These are phyloP conservation scores for Serrognathus titanus DNA, from an alignment of 2,888 invertebrate genomes.

Conservation along the genomic window DNA sequence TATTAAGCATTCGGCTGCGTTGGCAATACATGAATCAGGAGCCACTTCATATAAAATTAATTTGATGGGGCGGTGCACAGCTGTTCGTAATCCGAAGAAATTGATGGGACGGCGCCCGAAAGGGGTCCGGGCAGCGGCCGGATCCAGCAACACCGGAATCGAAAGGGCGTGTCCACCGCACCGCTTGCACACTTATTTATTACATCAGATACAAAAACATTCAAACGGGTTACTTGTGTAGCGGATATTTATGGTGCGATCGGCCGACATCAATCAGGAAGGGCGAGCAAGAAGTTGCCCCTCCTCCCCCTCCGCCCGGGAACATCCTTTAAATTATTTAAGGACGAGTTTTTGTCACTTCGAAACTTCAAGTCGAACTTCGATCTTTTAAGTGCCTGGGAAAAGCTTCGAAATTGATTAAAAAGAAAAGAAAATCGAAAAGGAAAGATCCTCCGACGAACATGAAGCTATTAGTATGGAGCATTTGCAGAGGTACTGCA, in stretches of 20 bases:
- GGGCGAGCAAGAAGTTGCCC: neutral
- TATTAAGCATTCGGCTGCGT: slow-evolving; percentile 10
- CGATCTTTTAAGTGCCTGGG: too few relatives aligned
- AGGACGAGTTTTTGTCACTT: too few relatives aligned
- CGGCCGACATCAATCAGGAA: too few relatives aligned
- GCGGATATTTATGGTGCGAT: too few relatives aligned
- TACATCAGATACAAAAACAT: slow-evolving; percentile 5
- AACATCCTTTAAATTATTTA: too few relatives aligned
- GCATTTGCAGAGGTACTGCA: too few relatives aligned
- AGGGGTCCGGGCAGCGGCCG: slow-evolving; percentile 21
- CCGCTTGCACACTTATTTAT: slow-evolving; percentile 23
- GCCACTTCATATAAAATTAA: slow-evolving; percentile 24
- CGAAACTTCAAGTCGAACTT: too few relatives aligned
- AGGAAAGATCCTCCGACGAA: too few relatives aligned
- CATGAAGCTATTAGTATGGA: too few relatives aligned
- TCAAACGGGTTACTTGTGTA: neutral
- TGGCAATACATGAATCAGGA: slow-evolving; percentile 18
- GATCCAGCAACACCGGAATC: slow-evolving; percentile 23
- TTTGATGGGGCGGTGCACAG: slow-evolving; percentile 23
- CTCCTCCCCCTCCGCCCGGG: neutral
- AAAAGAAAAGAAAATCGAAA: too few relatives aligned
- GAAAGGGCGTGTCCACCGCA: slow-evolving; percentile 24
- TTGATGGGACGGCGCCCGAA: slow-evolving; percentile 25
- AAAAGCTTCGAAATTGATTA: too few relatives aligned
- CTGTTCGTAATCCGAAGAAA: slow-evolving; percentile 27